phyloP scores from a whole-genome alignment of 2,888 invertebrate genomes.

The Cantharis lateralis region DNA sequence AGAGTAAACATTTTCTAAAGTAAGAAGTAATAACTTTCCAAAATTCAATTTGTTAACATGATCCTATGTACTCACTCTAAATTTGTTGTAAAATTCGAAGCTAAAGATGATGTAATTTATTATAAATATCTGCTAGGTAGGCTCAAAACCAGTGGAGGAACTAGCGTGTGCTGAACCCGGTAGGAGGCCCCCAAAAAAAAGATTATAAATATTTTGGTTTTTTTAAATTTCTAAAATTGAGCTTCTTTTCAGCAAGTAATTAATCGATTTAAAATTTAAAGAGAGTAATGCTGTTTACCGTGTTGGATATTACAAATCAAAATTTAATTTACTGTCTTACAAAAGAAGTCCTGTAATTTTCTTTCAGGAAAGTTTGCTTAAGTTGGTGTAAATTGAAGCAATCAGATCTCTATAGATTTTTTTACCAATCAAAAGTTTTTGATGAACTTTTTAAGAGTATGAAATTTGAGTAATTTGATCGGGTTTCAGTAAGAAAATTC shows the following conservation, averaged over 20 bases:
- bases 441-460: neutral
- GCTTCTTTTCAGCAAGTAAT: too few relatives aligned
- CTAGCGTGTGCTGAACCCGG: too few relatives aligned
- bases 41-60: neutral
- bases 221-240: too few relatives aligned
- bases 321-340: neutral
- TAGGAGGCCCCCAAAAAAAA: too few relatives aligned
- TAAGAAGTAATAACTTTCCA: neutral
- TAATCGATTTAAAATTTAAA: too few relatives aligned
- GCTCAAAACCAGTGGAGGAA: too few relatives aligned
- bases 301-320: neutral
- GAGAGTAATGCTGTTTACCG: neutral
- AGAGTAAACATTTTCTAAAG: neutral
- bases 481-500: neutral
- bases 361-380: neutral
- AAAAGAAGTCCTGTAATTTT: neutral
- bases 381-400: neutral
- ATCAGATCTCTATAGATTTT: neutral
- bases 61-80: neutral
- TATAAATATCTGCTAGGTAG: too few relatives aligned
- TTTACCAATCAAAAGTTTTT: constrained; percentile 2
- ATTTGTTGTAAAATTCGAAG: neutral
- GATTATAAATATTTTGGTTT: too few relatives aligned
- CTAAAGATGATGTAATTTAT: neutral
- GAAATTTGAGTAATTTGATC: neutral